phyloP scores from a whole-genome alignment of 2,888 invertebrate species.

The Andrena marginata region DNA sequence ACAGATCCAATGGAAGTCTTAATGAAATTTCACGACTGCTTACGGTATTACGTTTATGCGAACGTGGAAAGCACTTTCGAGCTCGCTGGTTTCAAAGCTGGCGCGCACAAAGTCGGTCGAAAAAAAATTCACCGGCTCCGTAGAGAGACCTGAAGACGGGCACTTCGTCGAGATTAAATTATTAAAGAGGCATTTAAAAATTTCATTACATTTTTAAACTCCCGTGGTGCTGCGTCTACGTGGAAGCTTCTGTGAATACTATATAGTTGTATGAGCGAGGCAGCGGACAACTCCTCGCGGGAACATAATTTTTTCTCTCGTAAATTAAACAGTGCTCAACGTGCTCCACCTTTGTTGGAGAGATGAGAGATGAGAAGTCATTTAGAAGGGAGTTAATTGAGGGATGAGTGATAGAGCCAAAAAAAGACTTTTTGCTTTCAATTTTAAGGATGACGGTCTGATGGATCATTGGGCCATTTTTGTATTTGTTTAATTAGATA shows the following conservation, averaged over 20 bases:
- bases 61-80: neutral
- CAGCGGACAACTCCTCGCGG: neutral
- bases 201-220: neutral
- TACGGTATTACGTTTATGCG: neutral
- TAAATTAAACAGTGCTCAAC: slow-evolving; percentile 14
- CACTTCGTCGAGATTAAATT: neutral
- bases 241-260: too few relatives aligned
- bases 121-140: neutral
- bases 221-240: neutral
- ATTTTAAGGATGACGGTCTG: too few relatives aligned
- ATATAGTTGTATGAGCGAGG: neutral
- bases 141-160: neutral
- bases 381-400: slow-evolving; percentile 21
- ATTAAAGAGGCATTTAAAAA: neutral
- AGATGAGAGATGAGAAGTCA: neutral
- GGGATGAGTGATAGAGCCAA: neutral
- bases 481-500: too few relatives aligned
- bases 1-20: neutral
- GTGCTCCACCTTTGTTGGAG: neutral
- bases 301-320: neutral
- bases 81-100: neutral
- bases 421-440: too few relatives aligned
- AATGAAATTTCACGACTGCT: neutral
- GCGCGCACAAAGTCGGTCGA: too few relatives aligned
- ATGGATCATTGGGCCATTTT: too few relatives aligned